Evolutionary conservation across 2,113 vertebrate genomes (phyloP).

Genomic region (Uria aalge): DNA sequence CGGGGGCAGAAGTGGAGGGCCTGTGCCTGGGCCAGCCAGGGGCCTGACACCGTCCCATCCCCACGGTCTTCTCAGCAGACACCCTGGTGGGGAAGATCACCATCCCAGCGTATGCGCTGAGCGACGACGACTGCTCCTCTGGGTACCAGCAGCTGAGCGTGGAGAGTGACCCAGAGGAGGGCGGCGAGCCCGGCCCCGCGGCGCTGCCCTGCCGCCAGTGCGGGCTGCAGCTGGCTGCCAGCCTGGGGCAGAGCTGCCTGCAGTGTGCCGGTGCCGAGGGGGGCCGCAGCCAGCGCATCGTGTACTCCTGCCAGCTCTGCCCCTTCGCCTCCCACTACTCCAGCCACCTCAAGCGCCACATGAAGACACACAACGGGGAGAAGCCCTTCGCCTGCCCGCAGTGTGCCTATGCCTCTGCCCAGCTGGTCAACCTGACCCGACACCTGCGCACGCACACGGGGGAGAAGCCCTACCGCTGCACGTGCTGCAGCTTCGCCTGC

Average conservation of each 20-base stretch:
- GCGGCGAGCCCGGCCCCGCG: constrained; percentile 72
- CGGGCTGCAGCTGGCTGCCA: constrained; percentile 80
- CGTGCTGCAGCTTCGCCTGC: constrained; percentile 91
- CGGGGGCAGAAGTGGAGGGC: neutral
- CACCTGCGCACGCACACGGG: constrained; percentile 96
- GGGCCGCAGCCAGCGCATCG: constrained; percentile 71
- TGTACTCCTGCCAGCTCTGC: constrained; percentile 91
- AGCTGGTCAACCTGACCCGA: constrained; percentile 96
- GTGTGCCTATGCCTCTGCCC: constrained; percentile 92
- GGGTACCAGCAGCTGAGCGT: constrained; percentile 85
- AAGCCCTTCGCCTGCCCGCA: constrained; percentile 93
- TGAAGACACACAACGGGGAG: constrained; percentile 98
- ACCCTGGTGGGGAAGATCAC: constrained; percentile 84
- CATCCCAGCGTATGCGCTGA: constrained; percentile 85
- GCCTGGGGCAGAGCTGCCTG: constrained; percentile 70
- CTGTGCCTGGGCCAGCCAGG: neutral
- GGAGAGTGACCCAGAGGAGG: constrained; percentile 86
- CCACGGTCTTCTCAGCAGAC: constrained; percentile 74
- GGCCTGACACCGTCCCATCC: neutral
- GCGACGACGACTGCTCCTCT: constrained; percentile 85
- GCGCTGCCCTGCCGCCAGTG: constrained; percentile 86
- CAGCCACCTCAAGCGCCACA: constrained; percentile 96
- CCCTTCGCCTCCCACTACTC: constrained; percentile 95
- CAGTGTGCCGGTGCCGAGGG: constrained; percentile 59
- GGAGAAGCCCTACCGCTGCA: constrained; percentile 96